Conservation (phyloP, 1,140 invertebrate species). For the Metopolophium dirhodum region DNA sequence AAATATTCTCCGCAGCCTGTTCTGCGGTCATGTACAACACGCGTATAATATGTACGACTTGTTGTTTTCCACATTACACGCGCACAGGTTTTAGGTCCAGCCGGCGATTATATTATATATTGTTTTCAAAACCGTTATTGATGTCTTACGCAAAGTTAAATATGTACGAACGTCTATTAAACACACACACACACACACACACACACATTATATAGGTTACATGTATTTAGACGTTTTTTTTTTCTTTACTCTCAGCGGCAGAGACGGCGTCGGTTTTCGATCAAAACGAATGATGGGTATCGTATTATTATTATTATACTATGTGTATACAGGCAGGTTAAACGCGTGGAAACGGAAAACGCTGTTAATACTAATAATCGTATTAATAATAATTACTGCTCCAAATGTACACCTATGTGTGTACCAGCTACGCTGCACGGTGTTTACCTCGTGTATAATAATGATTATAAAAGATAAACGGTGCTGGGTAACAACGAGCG, state of each 20-base stretch:
- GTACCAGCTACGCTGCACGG: neutral
- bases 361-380: neutral
- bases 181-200: neutral
- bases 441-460: neutral
- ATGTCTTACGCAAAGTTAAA: neutral
- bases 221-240: neutral
- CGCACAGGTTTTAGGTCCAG: neutral
- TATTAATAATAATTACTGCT: neutral
- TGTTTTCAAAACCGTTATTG: neutral
- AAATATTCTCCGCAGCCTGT: neutral
- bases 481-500: too few species aligned
- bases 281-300: neutral
- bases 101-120: neutral
- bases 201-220: neutral
- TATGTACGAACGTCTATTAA: too few species aligned
- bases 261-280: neutral
- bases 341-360: neutral
- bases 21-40: neutral
- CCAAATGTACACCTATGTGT: neutral
- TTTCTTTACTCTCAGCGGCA: neutral
- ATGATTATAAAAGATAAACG: neutral
- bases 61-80: neutral
- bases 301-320: neutral
- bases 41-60: neutral
- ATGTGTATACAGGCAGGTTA: neutral